These are phyloP conservation scores for Eptatretus atami DNA, from an alignment of 2,797 vertebrate genomes.

Conservation along the genomic window DNA sequence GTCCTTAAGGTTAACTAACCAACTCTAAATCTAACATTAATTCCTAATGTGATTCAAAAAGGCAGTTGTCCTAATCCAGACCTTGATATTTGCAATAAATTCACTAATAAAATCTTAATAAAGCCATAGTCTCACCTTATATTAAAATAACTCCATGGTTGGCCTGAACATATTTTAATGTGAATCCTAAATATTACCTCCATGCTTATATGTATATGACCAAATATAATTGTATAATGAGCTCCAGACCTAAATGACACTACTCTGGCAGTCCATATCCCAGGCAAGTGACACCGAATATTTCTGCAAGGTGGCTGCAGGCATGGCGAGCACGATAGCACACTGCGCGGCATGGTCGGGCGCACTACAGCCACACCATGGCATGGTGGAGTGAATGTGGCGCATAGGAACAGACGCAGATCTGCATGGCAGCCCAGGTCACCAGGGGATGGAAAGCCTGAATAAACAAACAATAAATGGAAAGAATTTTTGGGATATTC, in stretches of 20 bases:
- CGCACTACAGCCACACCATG: slow-evolving; percentile 56
- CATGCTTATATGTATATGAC: too few species aligned
- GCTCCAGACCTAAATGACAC: slow-evolving; percentile 8
- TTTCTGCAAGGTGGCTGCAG: slow-evolving; percentile 72
- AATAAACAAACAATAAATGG: background rate
- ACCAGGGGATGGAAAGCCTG: slow-evolving; percentile 89
- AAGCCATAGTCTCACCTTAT: too few species aligned
- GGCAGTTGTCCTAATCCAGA: too few species aligned
- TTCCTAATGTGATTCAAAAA: too few species aligned
- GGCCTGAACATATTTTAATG: too few species aligned
- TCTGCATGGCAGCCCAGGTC: slow-evolving; percentile 56
- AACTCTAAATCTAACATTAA: too few species aligned
- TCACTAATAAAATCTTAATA: too few species aligned
- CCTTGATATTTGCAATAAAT: too few species aligned
- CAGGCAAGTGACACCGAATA: slow-evolving; percentile 69
- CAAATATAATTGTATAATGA: background rate
- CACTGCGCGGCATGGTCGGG: slow-evolving; percentile 49
- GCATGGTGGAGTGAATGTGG: slow-evolving; percentile 54
- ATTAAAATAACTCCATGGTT: too few species aligned
- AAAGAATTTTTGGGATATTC: too few species aligned
- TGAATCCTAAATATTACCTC: too few species aligned
- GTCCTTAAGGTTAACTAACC: too few species aligned
- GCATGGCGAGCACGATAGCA: slow-evolving; percentile 49
- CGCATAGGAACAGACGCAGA: slow-evolving; percentile 52
- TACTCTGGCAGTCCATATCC: slow-evolving; percentile 78